phyloP scores from a whole-genome alignment of 2,888 invertebrate genomes.

The Ischnus inquisitorius region DNA sequence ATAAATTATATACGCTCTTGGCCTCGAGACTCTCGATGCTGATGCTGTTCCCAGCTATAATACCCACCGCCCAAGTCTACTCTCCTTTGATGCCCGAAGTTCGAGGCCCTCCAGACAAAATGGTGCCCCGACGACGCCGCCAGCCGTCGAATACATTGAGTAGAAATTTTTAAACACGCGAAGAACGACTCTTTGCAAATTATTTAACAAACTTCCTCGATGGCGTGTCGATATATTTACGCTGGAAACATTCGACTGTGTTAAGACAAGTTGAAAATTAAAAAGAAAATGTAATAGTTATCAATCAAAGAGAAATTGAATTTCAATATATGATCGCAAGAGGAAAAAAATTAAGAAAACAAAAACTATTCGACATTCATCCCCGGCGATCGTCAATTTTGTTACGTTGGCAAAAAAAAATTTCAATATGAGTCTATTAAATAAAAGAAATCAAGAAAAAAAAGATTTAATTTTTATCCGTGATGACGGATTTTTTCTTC shows the following conservation, averaged over 20 bases:
- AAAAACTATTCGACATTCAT: background rate
- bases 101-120: conserved; percentile 77
- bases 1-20: conserved; percentile 80
- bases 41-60: conserved; percentile 8
- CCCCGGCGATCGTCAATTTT: background rate
- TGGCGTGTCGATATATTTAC: conserved; percentile 42
- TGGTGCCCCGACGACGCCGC: conserved; percentile 72
- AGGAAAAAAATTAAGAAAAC: background rate
- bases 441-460: no score
- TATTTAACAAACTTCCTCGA: conserved; percentile 27
- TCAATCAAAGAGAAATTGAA: background rate
- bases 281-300: no score
- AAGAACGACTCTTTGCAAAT: conserved; percentile 48
- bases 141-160: conserved; percentile 47
- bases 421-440: background rate
- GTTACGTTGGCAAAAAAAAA: background rate
- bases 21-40: conserved; percentile 57
- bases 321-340: background rate
- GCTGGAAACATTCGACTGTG: conserved; percentile 25
- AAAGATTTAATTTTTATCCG: no score
- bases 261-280: no score
- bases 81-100: conserved; percentile 70
- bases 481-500: no score
- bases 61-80: conserved; percentile 36
- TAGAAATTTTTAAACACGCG: conserved; percentile 44